Evolutionary conservation across 2,113 vertebrate genomes (phyloP), one percentile per base, ranked within the genome.

Genomic region (Takifugu bimaculatus): DNA sequence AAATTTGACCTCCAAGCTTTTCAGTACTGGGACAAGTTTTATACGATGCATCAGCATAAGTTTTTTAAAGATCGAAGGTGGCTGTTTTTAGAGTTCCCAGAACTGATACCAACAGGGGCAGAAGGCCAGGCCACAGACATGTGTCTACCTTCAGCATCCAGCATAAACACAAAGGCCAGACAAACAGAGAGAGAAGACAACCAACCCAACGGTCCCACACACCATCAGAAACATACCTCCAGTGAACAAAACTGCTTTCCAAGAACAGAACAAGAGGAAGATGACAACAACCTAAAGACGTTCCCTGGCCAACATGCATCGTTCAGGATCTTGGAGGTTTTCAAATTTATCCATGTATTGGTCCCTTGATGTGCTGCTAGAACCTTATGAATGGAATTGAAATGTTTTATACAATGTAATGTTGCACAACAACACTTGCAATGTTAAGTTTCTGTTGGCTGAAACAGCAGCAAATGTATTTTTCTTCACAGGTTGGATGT

Each of bases 41-140:
- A 97, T 70, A 90, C 90, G 79, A 88, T 54, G 47, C 94, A 98
- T 77, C 93, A 92, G 78, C 87, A 89, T 85, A 95, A 94, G 63
- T 97, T 98, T 87, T 98, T 97, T 85, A 97, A 94, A 88, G 91
- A 97, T 89, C 94, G 94, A n/a, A 93, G 89, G 58, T 98, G 95
- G 96, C 87, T 97, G 43, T 92, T 96, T 80, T 83, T 90, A 59
- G 95, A 98, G 74, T 98, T 97, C 77, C 94, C 96, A 74, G 96
- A 98, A 87, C 91, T 98, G 77, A 91, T 95, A 77, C 83, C 90
- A 42, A 63, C 64, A 5, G 50, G 49, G 35, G 49, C 52, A 56
- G 60, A 68, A 50, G 57, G 6, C 35, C 50, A 45, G 32, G 50
- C 4, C 20, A 63, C 57, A 62, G 60, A 57, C 50, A 13, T 2